Evolutionary conservation across 2,888 invertebrate genomes (phyloP).

Genomic region (Deilephila porcellus): DNA sequence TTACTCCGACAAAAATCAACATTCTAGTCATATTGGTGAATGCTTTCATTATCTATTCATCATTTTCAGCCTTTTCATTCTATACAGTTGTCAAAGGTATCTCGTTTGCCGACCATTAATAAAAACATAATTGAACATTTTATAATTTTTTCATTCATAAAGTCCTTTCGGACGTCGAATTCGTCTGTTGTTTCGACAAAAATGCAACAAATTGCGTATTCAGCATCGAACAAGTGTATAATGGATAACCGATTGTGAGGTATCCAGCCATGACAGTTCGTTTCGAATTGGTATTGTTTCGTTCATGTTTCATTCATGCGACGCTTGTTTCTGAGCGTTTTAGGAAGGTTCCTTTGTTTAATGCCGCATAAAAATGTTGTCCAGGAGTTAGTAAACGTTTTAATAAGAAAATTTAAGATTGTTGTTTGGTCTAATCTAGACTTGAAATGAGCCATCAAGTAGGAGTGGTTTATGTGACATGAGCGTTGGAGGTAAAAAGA

Average conservation of each 20-base stretch:
- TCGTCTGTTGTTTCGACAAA: not conserved
- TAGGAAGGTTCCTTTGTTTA: not conserved
- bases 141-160: not conserved
- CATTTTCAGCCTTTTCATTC: too few species aligned
- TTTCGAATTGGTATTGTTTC: constrained; percentile 1
- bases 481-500: too few species aligned
- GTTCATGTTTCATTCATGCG: constrained; percentile 13
- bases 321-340: not conserved
- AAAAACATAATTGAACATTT: not conserved
- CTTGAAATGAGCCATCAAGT: too few species aligned
- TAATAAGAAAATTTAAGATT: too few species aligned
- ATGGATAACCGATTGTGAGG: constrained; percentile 3
- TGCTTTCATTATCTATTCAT: too few species aligned
- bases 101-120: too few species aligned
- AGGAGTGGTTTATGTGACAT: too few species aligned
- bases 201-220: constrained; percentile 9
- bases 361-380: not conserved
- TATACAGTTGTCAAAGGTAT: too few species aligned
- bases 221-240: not conserved
- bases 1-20: too few species aligned
- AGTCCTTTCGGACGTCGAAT: not conserved
- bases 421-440: too few species aligned
- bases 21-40: too few species aligned
- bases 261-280: not conserved
- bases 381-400: too few species aligned